These are phyloP conservation scores for Diprion similis DNA, from an alignment of 1,140 invertebrate genomes.

Conservation along the genomic window DNA sequence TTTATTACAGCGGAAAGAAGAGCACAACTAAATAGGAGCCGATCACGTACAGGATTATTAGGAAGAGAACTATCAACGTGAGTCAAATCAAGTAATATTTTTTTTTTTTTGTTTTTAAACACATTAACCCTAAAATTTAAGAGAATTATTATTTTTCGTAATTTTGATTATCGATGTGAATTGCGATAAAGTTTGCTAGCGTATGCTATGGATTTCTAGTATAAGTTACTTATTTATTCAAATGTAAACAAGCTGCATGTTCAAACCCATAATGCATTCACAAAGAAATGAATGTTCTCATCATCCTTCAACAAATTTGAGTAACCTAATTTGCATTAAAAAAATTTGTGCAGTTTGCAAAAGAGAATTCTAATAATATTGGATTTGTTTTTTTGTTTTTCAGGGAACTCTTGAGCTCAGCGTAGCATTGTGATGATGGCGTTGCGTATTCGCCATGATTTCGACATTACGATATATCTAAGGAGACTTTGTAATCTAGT, in stretches of 20 bases:
- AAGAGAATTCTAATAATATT: too few relatives aligned
- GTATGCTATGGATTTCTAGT: too few relatives aligned
- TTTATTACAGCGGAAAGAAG: slow-evolving; percentile 77
- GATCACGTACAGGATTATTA: slow-evolving; percentile 76
- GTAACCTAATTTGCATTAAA: not conserved
- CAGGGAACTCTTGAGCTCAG: slow-evolving; percentile 60
- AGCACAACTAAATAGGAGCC: slow-evolving; percentile 84
- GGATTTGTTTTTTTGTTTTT: slow-evolving; percentile 33
- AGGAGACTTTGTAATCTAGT: slow-evolving; percentile 13
- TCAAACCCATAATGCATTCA: too few relatives aligned
- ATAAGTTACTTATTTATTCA: too few relatives aligned
- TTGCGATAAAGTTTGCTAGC: too few relatives aligned
- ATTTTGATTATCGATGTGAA: too few relatives aligned
- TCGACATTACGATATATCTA: slow-evolving; percentile 56
- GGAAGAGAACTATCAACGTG: slow-evolving; percentile 68
- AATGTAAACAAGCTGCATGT: too few relatives aligned
- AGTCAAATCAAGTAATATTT: slow-evolving; percentile 40
- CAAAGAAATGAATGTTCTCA: not conserved
- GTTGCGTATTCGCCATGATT: slow-evolving; percentile 50
- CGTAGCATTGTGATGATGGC: slow-evolving; percentile 42
- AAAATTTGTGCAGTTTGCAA: too few relatives aligned
- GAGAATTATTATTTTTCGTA: slow-evolving; percentile 1
- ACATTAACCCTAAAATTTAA: not conserved
- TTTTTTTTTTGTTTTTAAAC: slow-evolving; percentile 7
- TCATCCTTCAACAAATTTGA: slow-evolving; percentile 16